Conservation (phyloP, 2,888 invertebrate species). For the Alviniconcha strummeri region DNA sequence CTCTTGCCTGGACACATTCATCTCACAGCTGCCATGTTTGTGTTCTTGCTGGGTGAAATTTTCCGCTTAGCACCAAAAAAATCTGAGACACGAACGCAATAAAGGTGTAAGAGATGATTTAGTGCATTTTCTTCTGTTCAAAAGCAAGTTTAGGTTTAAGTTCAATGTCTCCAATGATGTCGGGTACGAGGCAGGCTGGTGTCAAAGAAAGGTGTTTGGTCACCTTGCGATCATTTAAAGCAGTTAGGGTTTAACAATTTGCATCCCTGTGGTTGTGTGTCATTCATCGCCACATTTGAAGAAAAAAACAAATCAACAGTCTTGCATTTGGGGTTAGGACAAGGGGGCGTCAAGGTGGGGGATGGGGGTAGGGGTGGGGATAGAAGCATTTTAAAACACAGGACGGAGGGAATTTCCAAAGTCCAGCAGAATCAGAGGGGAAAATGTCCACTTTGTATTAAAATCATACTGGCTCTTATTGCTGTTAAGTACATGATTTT, state of each 20-base stretch:
- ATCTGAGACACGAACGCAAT: constrained; percentile 15
- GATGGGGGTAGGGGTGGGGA: not conserved
- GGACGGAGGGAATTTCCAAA: not conserved
- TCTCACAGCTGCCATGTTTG: constrained; percentile 16
- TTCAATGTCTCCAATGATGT: not conserved
- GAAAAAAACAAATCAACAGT: constrained; percentile 13
- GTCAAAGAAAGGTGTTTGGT: constrained; percentile 2
- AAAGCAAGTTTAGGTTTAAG: not conserved
- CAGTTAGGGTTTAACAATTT: constrained; percentile 25
- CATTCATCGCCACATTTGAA: not conserved
- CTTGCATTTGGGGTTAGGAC: not conserved
- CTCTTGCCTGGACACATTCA: not conserved
- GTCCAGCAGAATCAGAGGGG: too few species aligned
- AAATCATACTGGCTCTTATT: too few species aligned
- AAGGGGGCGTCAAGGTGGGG: too few species aligned
- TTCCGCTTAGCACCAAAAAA: constrained; percentile 26
- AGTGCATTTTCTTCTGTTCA: constrained; percentile 15
- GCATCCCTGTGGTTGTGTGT: constrained; percentile 27
- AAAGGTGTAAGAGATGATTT: constrained; percentile 12
- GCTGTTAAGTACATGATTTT: too few species aligned
- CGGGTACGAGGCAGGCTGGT: constrained; percentile 17
- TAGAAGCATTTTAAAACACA: too few species aligned
- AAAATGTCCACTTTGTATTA: too few species aligned
- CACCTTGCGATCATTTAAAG: constrained; percentile 22
- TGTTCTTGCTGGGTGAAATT: constrained; percentile 23